phyloP scores from a whole-genome alignment of 53 echinoderm and acorn worm species.

The Stichopus horrens region DNA sequence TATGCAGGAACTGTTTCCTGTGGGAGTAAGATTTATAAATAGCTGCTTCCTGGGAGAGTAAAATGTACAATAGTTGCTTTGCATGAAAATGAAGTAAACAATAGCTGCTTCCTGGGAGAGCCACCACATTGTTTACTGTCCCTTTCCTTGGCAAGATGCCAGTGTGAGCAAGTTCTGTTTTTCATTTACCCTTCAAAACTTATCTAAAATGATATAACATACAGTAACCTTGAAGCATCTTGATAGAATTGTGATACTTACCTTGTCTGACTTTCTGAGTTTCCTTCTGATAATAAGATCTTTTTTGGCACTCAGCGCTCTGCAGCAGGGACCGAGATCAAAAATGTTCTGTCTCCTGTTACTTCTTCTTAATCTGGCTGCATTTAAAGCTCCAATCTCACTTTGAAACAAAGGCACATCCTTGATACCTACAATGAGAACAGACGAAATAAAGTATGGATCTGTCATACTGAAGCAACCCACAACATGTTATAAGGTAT shows the following conservation, averaged over 20 bases:
- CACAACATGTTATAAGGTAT: no score
- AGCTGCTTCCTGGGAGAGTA: no score
- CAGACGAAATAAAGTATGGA: constrained; percentile 14
- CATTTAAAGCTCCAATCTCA: constrained; percentile 81
- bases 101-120: no score
- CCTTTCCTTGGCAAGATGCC: no score
- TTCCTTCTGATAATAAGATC: constrained; percentile 88
- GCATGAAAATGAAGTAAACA: no score
- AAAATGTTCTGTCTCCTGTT: constrained; percentile 69
- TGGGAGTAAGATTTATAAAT: no score
- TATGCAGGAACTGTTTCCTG: no score
- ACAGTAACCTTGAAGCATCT: no score
- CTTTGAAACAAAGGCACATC: constrained; percentile 69
- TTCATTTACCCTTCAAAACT: no score
- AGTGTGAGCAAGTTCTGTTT: no score
- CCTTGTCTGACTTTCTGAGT: constrained; percentile 78
- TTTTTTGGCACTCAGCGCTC: constrained; percentile 78
- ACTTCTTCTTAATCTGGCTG: constrained; percentile 59
- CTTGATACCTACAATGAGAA: constrained; percentile 19
- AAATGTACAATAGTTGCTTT: no score
- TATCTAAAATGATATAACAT: no score
- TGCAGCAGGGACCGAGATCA: constrained; percentile 84
- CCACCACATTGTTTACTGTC: not conserved
- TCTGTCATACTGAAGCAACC: constrained; percentile 2
- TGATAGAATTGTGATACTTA: constrained; percentile 2